Evolutionary conservation across 2,888 invertebrate species (phyloP), one percentile per base, ranked within the genome.

Genomic region (Drosophila neutralis): DNA sequence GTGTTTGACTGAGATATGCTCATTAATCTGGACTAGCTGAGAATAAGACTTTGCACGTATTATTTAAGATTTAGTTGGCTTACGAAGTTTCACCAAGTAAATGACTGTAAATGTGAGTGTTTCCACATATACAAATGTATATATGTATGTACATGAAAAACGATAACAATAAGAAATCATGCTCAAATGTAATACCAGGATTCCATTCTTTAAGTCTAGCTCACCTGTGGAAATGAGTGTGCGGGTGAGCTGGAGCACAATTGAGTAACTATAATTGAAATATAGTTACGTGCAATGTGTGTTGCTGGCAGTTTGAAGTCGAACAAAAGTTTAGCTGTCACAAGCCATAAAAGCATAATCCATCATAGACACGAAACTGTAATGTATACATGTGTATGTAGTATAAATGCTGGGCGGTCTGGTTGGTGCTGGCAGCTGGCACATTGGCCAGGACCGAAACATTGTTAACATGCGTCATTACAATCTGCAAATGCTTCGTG

Each of bases 401-500:
- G 65, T 73, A 68, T 66, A 70, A 71, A 56, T 60, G 51, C 58
- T 38, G 64, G 58, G 4, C 7, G 21, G 51, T 63, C 42, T 64
- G 4, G 45, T 21, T 45, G 21, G 45, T 59, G 48, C 21, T 62
- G 73, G 40, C 62, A 59, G 51, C 52, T 56, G 40, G 35, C 68
- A 35, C 42, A 53, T 45, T 31, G 59, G 53, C 59, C 45, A 61
- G 61, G 64, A 57, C 27, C 53, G 58, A 67, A 78, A 88, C 87
- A 83, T 87, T 91, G 90, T 90, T 90, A 90, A 90, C 91, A 90
- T 90, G 85, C 90, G 89, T 89, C 90, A 90, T 90, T 91, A 90
- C 90, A 90, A 85, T 89, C 90, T 89, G 89, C 81, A 84, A 83
- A 81, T 82, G 81, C 66, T 81, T 83, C 69, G 73, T 73, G 73